These are phyloP conservation scores for Oryzias curvinotus DNA, from an alignment of 2,113 vertebrate genomes.

Conservation along the genomic window DNA sequence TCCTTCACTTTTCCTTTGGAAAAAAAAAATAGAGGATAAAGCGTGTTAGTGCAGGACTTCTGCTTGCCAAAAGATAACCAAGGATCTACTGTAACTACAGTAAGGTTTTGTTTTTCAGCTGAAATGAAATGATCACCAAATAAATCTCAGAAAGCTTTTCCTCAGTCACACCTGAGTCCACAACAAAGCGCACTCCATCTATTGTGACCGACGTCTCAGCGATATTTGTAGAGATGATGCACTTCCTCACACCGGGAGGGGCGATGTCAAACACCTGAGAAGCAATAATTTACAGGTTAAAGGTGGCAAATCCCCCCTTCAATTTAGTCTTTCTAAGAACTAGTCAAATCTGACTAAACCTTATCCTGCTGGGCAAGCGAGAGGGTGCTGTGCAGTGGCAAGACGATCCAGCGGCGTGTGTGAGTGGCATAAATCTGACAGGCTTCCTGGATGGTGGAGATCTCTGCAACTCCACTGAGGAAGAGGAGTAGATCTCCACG, in stretches of 20 bases:
- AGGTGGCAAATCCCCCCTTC: not conserved
- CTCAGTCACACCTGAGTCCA: slow-evolving; percentile 83
- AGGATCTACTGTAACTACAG: too few species aligned
- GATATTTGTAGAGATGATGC: slow-evolving; percentile 93
- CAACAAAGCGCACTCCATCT: slow-evolving; percentile 90
- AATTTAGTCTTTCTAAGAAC: not conserved
- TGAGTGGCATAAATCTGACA: slow-evolving; percentile 83
- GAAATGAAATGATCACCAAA: not conserved
- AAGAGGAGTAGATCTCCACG: slow-evolving; percentile 90
- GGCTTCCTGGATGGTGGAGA: slow-evolving; percentile 82
- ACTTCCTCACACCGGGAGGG: slow-evolving; percentile 88
- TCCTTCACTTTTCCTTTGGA: slow-evolving; percentile 92
- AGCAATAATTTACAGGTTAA: not conserved
- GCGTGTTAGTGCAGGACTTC: not conserved
- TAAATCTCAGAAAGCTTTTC: not conserved
- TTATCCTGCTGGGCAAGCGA: slow-evolving; percentile 90
- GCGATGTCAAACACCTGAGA: slow-evolving; percentile 88
- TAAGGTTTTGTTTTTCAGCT: too few species aligned
- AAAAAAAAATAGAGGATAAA: not conserved
- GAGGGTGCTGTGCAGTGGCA: slow-evolving; percentile 89
- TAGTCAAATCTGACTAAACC: slow-evolving; percentile 59
- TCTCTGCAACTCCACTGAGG: slow-evolving; percentile 91
- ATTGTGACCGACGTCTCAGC: slow-evolving; percentile 94
- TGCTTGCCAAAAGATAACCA: not conserved
- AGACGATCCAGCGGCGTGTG: slow-evolving; percentile 86